Base-by-base conservation (phyloP, 2,888 invertebrate genomes). In the Dione juno region DNA sequence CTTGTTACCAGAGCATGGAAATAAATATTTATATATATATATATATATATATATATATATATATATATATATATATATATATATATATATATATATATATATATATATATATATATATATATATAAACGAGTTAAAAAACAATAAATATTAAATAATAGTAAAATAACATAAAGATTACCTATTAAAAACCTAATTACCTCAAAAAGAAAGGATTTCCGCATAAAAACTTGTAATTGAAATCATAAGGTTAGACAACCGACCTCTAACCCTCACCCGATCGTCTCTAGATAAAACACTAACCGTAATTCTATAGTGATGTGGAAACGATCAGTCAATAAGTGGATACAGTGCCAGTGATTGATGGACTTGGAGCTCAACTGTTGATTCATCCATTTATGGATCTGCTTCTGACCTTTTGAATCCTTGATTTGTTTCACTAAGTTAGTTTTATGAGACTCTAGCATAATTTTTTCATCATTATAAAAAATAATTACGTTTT, bases 261-360 rank as follows among this genome's bases (percentile, higher is more conserved):
- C 61, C 61, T 37, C 16, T 21, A 45, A 37, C 43, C 57, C 63
- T 19, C 35, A 63, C 35, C 64, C 40, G 63, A 63, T 69, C 64
- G 28, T 48, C 40, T 45, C 43, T 40, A 69, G 68, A 69, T 69
- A 69, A 69, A 63, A 69, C 63, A 69, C 21, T 48, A 50, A 6
- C 37, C 37, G 14, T 63, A 43, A 68, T 68, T 63, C 63, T 64
- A 63, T 50, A 67, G 61, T 57, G 63, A 71, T 71, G 66, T 69
- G 66, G 59, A 69, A 68, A 53, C 67, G 67, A 77, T 73, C 71
- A 70, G 66, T 76, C 69, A 72, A 67, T 54, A 61, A 52, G 72
- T 48, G 67, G 69, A 73, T 76, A 72, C 71, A 70, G 75, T 48
- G 65, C 54, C 54, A 52, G 72, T 77, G 77, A 77, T 77, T 77